phyloP scores from a whole-genome alignment of 1,140 invertebrate genomes.

The Caenorhabditis elegans region DNA sequence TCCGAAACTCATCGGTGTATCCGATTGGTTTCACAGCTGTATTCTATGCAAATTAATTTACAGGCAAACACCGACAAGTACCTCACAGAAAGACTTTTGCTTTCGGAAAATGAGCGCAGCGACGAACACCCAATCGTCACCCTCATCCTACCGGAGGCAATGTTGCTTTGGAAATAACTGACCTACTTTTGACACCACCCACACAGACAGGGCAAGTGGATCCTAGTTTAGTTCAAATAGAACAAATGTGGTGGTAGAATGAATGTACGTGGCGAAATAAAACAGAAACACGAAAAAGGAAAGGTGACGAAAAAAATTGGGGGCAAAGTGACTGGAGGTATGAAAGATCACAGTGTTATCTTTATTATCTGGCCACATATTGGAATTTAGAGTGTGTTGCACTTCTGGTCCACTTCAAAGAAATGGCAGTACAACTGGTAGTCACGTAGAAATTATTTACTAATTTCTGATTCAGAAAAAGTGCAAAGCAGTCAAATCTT shows the following conservation, averaged over 20 bases:
- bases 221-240: slow-evolving; percentile 6
- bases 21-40: neutral
- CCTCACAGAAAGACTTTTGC: neutral
- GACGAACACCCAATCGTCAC: neutral
- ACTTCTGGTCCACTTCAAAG: neutral
- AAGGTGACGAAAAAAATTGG: neutral
- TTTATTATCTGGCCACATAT: neutral
- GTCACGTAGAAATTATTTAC: too few species aligned
- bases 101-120: slow-evolving; percentile 1
- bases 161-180: slow-evolving; percentile 13
- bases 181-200: slow-evolving; percentile 11
- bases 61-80: neutral
- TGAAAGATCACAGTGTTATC: slow-evolving; percentile 1
- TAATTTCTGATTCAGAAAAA: too few species aligned
- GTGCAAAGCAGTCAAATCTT: too few species aligned
- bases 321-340: neutral
- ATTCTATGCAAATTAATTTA: slow-evolving; percentile 19
- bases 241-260: neutral
- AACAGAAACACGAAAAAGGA: neutral
- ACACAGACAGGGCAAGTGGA: too few species aligned
- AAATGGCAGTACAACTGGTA: too few species aligned
- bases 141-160: neutral
- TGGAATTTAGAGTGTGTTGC: neutral
- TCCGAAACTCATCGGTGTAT: neutral
- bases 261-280: neutral